Evolutionary conservation across 2,797 vertebrate species (phyloP).

Genomic region (Glyptemys insculpta): DNA sequence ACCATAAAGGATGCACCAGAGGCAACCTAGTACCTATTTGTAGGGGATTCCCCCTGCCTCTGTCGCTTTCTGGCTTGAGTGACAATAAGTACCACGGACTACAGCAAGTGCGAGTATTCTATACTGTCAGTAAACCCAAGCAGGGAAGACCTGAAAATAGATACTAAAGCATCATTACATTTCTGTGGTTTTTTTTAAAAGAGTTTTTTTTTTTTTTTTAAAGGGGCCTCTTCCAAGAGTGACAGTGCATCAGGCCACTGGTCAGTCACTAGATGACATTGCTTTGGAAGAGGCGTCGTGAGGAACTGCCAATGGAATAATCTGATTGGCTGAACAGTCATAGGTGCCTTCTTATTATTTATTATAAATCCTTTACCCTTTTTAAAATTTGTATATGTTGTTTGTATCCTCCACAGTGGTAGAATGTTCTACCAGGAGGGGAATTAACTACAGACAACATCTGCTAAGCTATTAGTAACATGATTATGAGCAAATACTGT

Average conservation of each 20-base stretch:
- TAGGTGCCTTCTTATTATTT: not conserved
- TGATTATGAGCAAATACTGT: not conserved
- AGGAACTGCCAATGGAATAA: not conserved
- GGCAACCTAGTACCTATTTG: not conserved
- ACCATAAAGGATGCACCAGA: not conserved
- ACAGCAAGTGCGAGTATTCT: not conserved
- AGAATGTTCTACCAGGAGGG: not conserved
- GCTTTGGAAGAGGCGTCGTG: not conserved
- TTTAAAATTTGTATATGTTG: not conserved
- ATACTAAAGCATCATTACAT: not conserved
- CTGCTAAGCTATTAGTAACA: not conserved
- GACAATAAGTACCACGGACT: not conserved
- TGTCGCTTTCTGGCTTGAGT: not conserved
- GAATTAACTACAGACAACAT: not conserved
- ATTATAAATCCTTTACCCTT: not conserved
- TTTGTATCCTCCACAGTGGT: not conserved
- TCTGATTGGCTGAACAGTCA: not conserved
- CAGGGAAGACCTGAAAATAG: not conserved
- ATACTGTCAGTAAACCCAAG: not conserved
- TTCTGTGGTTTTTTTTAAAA: not conserved
- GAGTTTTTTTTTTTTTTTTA: not conserved
- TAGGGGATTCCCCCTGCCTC: no score
- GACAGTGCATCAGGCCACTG: not conserved
- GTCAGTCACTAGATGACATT: not conserved
- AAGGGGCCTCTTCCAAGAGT: not conserved